Evolutionary conservation across 2,113 vertebrate species (phyloP).

Genomic region (Laterallus jamaicensis): DNA sequence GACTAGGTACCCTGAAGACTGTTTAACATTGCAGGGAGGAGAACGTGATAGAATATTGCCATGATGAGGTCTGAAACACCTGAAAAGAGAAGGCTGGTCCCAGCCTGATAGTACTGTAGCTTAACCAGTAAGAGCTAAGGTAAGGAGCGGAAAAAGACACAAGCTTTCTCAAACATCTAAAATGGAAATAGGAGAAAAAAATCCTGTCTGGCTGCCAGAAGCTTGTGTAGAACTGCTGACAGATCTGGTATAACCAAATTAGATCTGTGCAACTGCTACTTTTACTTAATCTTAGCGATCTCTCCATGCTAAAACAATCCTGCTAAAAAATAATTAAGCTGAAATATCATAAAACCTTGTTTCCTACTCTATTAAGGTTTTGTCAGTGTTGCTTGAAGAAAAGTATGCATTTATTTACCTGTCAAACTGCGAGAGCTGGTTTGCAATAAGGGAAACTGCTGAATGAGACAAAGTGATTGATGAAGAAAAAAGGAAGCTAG

Average conservation of each 20-base stretch:
- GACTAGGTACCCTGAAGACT: conserved; percentile 24
- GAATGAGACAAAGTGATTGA: neutral
- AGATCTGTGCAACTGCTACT: neutral
- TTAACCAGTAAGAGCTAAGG: neutral
- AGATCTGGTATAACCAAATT: neutral
- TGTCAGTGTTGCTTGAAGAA: neutral
- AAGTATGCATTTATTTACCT: conserved; percentile 17
- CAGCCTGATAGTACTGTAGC: neutral
- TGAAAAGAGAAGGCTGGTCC: conserved; percentile 34
- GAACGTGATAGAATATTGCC: neutral
- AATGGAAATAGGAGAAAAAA: neutral
- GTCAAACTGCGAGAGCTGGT: neutral
- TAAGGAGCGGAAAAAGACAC: neutral
- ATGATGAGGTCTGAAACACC: conserved; percentile 38
- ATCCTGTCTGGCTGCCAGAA: neutral
- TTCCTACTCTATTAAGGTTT: neutral
- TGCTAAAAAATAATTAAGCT: conserved; percentile 3
- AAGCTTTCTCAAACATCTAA: neutral
- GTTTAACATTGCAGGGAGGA: conserved; percentile 33
- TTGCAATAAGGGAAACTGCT: neutral
- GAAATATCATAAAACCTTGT: neutral
- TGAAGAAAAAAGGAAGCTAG: conserved; percentile 1
- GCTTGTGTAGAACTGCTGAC: neutral
- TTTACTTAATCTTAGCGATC: neutral
- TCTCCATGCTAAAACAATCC: neutral